These are phyloP conservation scores for Diploscapter pachys DNA, from an alignment of 1,140 invertebrate species.

Conservation along the genomic window DNA sequence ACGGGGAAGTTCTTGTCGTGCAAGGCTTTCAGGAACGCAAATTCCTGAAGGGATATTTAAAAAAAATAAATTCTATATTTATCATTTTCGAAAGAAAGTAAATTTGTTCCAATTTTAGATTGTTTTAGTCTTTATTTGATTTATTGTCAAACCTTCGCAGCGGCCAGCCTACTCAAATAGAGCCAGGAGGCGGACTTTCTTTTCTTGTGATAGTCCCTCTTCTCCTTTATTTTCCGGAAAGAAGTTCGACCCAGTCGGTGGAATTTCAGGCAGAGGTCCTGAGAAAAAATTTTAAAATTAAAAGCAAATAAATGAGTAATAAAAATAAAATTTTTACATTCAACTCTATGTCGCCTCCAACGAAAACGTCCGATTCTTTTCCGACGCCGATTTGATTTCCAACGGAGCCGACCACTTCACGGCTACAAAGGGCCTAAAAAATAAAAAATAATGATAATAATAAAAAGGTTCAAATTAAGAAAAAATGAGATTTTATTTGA, in stretches of 20 bases:
- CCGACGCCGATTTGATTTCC: slow-evolving; percentile 98
- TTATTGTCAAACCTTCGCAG: slow-evolving; percentile 68
- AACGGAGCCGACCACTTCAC: slow-evolving; percentile 76
- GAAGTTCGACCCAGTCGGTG: slow-evolving; percentile 90
- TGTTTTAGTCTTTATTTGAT: too few species aligned
- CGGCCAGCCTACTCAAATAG: slow-evolving; percentile 92
- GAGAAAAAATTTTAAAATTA: slow-evolving; percentile 44
- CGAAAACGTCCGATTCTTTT: slow-evolving; percentile 74
- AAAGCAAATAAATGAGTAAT: not conserved
- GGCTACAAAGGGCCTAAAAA: slow-evolving; percentile 74
- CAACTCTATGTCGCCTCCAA: slow-evolving; percentile 50
- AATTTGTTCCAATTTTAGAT: too few species aligned
- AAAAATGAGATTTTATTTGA: too few species aligned
- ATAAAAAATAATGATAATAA: too few species aligned
- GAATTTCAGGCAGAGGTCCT: slow-evolving; percentile 78
- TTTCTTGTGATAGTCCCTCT: slow-evolving; percentile 92
- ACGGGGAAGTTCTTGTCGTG: slow-evolving; percentile 86
- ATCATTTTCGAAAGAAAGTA: too few species aligned
- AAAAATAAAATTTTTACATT: slow-evolving; percentile 27
- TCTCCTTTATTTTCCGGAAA: slow-evolving; percentile 92
- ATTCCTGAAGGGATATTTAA: slow-evolving; percentile 67
- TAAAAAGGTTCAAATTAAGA: too few species aligned
- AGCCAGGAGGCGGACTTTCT: slow-evolving; percentile 82
- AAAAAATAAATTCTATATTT: too few species aligned
- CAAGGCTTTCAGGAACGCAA: slow-evolving; percentile 91